Evolutionary conservation across 2,797 vertebrate genomes (phyloP).

Genomic region (Miichthys miiuy): DNA sequence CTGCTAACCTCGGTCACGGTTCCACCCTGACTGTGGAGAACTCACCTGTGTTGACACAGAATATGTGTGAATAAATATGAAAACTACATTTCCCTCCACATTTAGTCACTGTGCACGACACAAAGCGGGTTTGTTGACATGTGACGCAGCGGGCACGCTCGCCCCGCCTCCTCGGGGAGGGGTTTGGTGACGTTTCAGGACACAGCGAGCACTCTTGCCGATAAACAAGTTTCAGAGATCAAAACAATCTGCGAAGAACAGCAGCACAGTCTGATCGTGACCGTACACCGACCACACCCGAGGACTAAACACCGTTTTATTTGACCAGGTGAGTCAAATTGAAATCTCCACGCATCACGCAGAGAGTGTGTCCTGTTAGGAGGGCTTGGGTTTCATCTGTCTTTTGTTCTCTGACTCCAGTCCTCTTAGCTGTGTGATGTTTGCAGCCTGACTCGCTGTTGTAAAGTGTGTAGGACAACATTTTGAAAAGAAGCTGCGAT

Average conservation of each 20-base stretch:
- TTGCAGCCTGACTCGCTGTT: not conserved
- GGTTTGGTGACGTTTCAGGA: constrained; percentile 40
- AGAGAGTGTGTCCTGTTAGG: fast-evolving
- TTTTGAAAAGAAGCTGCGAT: too few relatives aligned
- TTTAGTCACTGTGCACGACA: too few relatives aligned
- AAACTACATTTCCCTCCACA: too few relatives aligned
- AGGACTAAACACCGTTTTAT: not conserved
- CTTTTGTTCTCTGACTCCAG: constrained; percentile 44
- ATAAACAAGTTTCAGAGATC: constrained; percentile 80
- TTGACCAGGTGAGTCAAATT: constrained; percentile 35
- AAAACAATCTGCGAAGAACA: constrained; percentile 61
- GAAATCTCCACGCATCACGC: fast-evolving
- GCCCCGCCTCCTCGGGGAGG: constrained; percentile 48
- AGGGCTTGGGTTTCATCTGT: not conserved
- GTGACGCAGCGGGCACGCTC: fast-evolving
- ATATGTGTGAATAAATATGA: too few relatives aligned
- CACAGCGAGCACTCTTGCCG: constrained; percentile 34
- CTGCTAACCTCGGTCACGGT: too few relatives aligned
- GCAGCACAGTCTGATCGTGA: not conserved
- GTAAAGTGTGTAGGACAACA: not conserved
- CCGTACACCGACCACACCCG: not conserved
- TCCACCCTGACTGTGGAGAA: too few relatives aligned
- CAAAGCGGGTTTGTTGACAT: not conserved
- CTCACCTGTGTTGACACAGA: not conserved
- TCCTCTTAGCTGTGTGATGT: not conserved